These are phyloP conservation scores for Neomonachus schauinslandi DNA, from an alignment of 2,113 vertebrate species.

Conservation along the genomic window DNA sequence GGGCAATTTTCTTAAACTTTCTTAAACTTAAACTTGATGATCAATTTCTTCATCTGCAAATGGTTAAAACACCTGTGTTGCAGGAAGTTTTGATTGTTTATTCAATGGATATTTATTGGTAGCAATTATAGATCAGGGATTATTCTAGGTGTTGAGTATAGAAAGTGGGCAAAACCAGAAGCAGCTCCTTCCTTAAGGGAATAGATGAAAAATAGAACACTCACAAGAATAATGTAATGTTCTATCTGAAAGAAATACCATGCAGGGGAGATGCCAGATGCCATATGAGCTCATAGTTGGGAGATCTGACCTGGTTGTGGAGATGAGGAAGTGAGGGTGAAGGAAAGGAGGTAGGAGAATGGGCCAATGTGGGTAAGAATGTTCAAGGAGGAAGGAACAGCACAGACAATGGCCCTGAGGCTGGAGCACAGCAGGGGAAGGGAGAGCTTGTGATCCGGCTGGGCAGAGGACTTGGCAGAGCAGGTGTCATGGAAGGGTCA, in stretches of 20 bases:
- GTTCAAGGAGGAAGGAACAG: background rate
- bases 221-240: background rate
- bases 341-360: background rate
- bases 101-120: background rate
- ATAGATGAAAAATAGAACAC: background rate
- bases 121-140: background rate
- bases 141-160: background rate
- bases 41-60: background rate
- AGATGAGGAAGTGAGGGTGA: background rate
- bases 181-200: background rate
- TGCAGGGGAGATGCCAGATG: background rate
- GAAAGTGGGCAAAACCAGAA: background rate
- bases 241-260: background rate
- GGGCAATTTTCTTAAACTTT: background rate
- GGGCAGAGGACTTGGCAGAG: background rate
- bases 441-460: background rate
- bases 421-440: too few relatives aligned
- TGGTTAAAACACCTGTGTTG: background rate
- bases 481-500: background rate
- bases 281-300: background rate
- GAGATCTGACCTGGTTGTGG: background rate
- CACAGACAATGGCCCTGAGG: background rate
- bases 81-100: background rate
- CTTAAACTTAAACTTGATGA: background rate
- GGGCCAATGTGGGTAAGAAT: rapidly evolving